Evolutionary conservation across 2,797 vertebrate genomes (phyloP).

Genomic region (Buceros bicornis): DNA sequence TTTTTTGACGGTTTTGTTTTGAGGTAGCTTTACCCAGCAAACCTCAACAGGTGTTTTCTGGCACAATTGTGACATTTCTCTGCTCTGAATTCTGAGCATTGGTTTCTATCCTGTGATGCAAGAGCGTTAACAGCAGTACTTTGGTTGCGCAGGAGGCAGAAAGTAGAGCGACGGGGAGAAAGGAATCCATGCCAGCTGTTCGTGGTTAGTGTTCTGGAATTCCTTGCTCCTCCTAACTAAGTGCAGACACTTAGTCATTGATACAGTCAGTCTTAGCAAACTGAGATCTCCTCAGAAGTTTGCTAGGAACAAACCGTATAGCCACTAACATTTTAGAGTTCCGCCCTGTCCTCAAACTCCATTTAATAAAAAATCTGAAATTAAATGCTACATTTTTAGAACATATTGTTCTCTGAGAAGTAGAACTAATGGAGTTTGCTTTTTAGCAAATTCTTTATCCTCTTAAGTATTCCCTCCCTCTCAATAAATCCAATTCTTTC

Average conservation of each 20-base stretch:
- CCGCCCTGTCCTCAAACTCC: not conserved
- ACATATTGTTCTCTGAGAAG: not conserved
- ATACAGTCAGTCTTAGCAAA: not conserved
- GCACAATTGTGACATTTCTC: not conserved
- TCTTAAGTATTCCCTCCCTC: not conserved
- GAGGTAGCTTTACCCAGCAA: not conserved
- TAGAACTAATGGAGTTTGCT: not conserved
- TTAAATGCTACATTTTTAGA: not conserved
- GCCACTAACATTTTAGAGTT: not conserved
- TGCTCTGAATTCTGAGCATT: not conserved
- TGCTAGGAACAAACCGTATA: not conserved
- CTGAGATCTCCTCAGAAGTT: not conserved
- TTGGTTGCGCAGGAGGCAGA: not conserved
- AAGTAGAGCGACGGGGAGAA: not conserved
- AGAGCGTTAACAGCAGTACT: not conserved
- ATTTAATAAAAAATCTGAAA: not conserved
- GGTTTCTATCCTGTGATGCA: not conserved
- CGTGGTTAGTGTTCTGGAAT: not conserved
- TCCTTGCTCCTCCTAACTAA: not conserved
- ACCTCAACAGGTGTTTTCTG: not conserved
- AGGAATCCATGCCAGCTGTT: not conserved
- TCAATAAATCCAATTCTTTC: not conserved
- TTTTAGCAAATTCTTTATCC: not conserved
- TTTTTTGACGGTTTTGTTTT: not conserved
- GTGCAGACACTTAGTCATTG: not conserved